Evolutionary conservation across 2,797 vertebrate genomes (phyloP), one percentile per base, ranked within the genome.

Genomic region (Onychomys arenicola): DNA sequence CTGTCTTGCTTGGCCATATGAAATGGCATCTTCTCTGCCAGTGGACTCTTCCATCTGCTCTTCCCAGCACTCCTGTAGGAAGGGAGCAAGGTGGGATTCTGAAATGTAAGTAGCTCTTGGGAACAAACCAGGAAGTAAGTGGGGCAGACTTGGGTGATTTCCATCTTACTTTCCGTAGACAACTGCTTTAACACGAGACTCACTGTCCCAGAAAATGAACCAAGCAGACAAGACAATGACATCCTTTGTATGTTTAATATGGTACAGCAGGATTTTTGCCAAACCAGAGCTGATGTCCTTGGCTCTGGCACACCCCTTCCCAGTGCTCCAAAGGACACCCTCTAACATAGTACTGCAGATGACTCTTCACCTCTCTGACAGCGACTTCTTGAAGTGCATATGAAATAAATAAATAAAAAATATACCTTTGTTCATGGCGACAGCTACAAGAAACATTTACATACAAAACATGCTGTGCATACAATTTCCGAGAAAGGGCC

Each of bases 321-420:
- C 23, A 29, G 80, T 40, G 3, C 23, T 86, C 84, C 89, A 92
- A 63, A 93, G 95, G 89, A 92, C 57, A 93, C 37, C 84, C 55
- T 83, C 80, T 23, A 27, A 80, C 97, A 98, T 97, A 98, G 98
- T 97, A 98, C 46, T 87, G 85, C 95, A 98, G 97, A 98, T 98
- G 98, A 98, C 98, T 98, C 97, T 99, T 99, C 97, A 97, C 97
- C 98, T 98, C 98, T 98, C 98, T 98, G 98, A 96, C 97, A 97
- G 91, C 98, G 98, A 98, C 98, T 98, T 98, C 95, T 97, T 96
- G 98, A 98, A 98, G 98, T 98, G 98, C 98, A 98, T 99, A 98
- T 99, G 99, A 98, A 99, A 99, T 99, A 99, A 99, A 99, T 99
- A 99, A 99, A 99, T 99, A 99, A 98, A 99, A 99, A 99, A 99